Evolutionary conservation across 2,797 vertebrate genomes (phyloP).

Genomic region (Notoglanidium macrostoma): DNA sequence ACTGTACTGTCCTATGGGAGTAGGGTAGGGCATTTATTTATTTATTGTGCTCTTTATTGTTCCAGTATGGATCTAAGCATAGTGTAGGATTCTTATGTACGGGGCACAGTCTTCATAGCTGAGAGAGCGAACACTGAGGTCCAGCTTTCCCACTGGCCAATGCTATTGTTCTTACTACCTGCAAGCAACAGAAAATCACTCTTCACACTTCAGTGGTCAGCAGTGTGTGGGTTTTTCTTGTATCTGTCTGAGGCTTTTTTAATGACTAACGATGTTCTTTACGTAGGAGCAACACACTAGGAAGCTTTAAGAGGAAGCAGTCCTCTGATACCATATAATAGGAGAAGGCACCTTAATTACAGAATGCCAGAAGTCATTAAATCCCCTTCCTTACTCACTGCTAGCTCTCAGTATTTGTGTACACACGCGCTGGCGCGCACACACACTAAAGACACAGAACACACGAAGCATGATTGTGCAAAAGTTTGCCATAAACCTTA

Average conservation of each 20-base stretch:
- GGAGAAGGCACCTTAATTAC: constrained; percentile 79
- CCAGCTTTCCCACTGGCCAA: constrained; percentile 33
- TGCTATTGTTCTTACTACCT: constrained; percentile 46
- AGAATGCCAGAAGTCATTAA: constrained; percentile 71
- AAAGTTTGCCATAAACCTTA: neutral
- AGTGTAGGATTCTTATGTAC: neutral
- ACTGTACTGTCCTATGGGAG: neutral
- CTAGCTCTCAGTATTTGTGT: neutral
- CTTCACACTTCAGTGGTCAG: constrained; percentile 39
- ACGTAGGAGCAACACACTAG: constrained; percentile 37
- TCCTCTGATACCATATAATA: constrained; percentile 70
- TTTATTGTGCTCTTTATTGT: neutral
- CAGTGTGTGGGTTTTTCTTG: constrained; percentile 39
- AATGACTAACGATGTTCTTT: constrained; percentile 75
- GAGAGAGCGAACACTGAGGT: constrained; percentile 26
- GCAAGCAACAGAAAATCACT: constrained; percentile 49
- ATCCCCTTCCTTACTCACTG: constrained; percentile 56
- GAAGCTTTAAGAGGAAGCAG: constrained; percentile 54
- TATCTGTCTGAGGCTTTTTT: constrained; percentile 51
- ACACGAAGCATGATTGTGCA: neutral
- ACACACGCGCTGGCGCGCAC: constrained; percentile 50
- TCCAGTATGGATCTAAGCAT: neutral
- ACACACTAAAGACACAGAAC: constrained; percentile 34
- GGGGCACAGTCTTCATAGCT: constrained; percentile 6
- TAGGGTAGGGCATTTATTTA: neutral